Conservation (phyloP, 2,113 vertebrate genomes). For the Eubucco bourcierii region DNA sequence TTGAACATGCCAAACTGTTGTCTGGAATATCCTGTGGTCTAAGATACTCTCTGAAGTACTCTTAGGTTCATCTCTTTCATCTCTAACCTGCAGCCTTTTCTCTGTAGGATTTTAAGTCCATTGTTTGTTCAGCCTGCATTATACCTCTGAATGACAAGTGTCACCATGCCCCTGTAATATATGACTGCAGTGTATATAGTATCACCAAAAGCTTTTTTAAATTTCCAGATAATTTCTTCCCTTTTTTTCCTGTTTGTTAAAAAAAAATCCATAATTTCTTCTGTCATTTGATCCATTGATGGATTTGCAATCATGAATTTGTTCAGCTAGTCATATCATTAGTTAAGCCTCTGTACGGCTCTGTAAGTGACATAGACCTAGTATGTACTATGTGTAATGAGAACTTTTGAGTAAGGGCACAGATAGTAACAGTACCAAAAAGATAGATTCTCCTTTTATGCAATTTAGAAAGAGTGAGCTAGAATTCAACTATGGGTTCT, state of each 20-base stretch:
- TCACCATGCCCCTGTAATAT: background rate
- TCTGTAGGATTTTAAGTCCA: background rate
- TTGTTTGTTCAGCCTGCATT: background rate
- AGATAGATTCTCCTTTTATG: background rate
- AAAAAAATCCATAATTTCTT: background rate
- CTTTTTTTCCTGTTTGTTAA: background rate
- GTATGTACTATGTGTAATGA: background rate
- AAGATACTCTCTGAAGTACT: background rate
- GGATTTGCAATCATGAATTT: background rate
- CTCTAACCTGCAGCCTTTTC: background rate
- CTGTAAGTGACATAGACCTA: background rate
- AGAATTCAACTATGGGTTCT: background rate
- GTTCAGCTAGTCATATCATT: background rate
- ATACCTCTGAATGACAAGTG: background rate
- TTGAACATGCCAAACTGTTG: background rate
- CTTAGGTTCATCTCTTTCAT: background rate
- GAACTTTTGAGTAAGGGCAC: background rate
- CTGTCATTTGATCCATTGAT: background rate
- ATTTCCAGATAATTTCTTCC: background rate
- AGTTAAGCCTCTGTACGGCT: background rate
- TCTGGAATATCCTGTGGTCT: background rate
- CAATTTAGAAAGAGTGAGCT: background rate
- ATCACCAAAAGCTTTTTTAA: background rate
- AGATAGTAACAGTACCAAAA: background rate
- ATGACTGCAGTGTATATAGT: background rate